A percentile compares a stretch with the other conserved stretches of the same genome.
These are phyloP conservation scores for Ectobius pallidus DNA, from an alignment of 2,888 invertebrate species.

Conservation along the genomic window DNA sequence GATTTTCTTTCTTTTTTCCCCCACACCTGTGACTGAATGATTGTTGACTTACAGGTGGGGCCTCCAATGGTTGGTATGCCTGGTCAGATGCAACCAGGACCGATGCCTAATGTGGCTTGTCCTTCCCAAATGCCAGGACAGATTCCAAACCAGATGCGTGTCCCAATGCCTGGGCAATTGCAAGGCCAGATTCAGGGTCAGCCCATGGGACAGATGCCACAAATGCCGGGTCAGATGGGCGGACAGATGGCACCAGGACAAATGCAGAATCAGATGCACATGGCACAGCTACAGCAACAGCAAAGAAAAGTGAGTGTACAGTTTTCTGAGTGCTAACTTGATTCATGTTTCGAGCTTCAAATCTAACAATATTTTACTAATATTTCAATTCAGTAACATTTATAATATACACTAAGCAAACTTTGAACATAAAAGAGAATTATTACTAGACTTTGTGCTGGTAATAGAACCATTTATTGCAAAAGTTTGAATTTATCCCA, in stretches of 20 bases:
- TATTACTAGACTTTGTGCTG: too few species aligned
- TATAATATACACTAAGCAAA: too few species aligned
- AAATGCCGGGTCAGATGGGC: conserved; percentile 58
- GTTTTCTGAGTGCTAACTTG: too few species aligned
- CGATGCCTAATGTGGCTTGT: conserved; percentile 50
- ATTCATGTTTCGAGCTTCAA: too few species aligned
- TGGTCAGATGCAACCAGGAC: conserved; percentile 57
- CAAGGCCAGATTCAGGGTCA: conserved; percentile 47
- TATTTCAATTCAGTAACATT: too few species aligned
- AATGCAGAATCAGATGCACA: conserved; percentile 50
- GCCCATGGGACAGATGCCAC: conserved; percentile 53
- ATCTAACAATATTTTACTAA: too few species aligned
- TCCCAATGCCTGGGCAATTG: conserved; percentile 53
- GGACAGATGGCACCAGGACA: conserved; percentile 46
- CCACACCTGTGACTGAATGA: too few species aligned
- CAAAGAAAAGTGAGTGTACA: conserved; percentile 26
- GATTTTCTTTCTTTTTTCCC: too few species aligned
- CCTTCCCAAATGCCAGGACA: conserved; percentile 53
- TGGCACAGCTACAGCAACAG: conserved; percentile 40
- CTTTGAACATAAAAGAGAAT: too few species aligned
- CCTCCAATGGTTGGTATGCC: conserved; percentile 49
- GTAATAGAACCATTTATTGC: too few species aligned
- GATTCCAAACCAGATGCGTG: conserved; percentile 48
- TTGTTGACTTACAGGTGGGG: too few species aligned
- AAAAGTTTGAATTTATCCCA: too few species aligned